Evolutionary conservation across 2,797 vertebrate species (phyloP).

Genomic region (Gobio occitaniae): DNA sequence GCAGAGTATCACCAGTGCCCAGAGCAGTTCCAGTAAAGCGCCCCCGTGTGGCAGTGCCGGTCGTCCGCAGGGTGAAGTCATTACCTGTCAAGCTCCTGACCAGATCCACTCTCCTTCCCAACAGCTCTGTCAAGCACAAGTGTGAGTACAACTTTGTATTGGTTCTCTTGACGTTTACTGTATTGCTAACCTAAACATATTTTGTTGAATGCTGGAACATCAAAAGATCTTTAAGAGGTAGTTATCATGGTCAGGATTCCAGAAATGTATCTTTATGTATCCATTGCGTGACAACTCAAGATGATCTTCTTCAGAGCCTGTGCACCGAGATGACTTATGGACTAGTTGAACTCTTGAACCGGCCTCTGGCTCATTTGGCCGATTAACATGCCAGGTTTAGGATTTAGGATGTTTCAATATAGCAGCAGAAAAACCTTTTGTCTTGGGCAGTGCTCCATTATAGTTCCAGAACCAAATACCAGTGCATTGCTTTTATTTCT

Average conservation of each 20-base stretch:
- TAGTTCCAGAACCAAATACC: constrained; percentile 1
- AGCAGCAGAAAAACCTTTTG: not conserved
- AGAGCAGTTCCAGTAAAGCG: constrained; percentile 88
- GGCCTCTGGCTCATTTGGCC: not conserved
- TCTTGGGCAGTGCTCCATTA: not conserved
- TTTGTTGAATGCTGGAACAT: not conserved
- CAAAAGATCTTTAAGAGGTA: not conserved
- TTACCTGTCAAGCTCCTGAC: constrained; percentile 88
- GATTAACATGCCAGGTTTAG: not conserved
- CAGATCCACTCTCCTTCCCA: constrained; percentile 79
- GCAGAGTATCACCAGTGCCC: constrained; percentile 85
- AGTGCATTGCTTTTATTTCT: not conserved
- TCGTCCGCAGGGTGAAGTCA: constrained; percentile 87
- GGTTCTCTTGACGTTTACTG: not conserved
- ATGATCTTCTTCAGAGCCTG: not conserved
- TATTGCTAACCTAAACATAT: not conserved
- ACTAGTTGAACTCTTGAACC: constrained; percentile 24
- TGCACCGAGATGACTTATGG: not conserved
- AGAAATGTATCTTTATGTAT: not conserved
- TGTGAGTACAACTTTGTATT: constrained; percentile 74
- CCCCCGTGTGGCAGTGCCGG: constrained; percentile 84
- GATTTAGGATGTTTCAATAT: constrained; percentile 13
- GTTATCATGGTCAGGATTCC: not conserved
- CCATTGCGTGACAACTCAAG: not conserved
- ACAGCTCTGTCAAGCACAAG: constrained; percentile 84